Conservation (phyloP, 2,888 invertebrate genomes). For the Xestia c-nigrum region DNA sequence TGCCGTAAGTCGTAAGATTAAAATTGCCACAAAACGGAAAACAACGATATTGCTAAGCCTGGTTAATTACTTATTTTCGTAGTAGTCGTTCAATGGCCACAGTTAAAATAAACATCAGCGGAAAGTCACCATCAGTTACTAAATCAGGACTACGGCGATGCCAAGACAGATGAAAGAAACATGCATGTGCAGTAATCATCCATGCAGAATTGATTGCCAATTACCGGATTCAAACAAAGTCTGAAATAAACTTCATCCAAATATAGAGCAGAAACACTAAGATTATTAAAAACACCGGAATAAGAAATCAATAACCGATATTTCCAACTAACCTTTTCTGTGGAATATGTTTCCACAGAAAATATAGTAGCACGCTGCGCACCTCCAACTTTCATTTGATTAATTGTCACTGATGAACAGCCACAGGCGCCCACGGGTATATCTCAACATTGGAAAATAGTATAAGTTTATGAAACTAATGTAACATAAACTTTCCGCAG, state of each 20-base stretch:
- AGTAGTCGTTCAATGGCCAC: not conserved
- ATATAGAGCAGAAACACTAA: not conserved
- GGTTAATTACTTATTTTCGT: not conserved
- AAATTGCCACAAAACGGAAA: not conserved
- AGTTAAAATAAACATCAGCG: not conserved
- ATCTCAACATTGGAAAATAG: conserved; percentile 25
- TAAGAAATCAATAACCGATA: not conserved
- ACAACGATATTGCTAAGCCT: not conserved
- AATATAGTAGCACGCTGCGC: not conserved
- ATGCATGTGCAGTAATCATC: not conserved
- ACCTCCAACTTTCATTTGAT: conserved; percentile 9
- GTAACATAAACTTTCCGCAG: conserved; percentile 23
- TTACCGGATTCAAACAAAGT: not conserved
- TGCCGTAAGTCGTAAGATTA: not conserved
- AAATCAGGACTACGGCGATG: not conserved
- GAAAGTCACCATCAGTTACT: not conserved
- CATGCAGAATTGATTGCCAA: not conserved
- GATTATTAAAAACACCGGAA: not conserved
- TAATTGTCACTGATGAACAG: conserved; percentile 8
- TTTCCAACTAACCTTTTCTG: too few species aligned
- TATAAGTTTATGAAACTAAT: conserved; percentile 30
- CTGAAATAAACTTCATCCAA: not conserved
- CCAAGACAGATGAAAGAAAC: not conserved
- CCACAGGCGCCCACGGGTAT: not conserved
- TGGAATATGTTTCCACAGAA: too few species aligned